Base-by-base conservation (phyloP, 2,888 invertebrate genomes). In the Unio pictorum region DNA sequence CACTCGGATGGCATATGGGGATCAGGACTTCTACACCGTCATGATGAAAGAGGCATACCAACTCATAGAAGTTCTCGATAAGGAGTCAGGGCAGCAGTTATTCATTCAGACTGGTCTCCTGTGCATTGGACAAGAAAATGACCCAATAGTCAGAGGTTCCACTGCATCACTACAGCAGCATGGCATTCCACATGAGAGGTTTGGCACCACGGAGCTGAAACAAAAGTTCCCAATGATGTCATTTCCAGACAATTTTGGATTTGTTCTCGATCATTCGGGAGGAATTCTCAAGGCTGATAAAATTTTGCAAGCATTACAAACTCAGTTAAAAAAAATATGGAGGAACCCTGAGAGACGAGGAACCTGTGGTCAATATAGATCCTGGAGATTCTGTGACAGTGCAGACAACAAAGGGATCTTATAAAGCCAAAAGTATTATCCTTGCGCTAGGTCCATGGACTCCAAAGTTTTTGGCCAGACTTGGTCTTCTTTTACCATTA, bases 21-120 rank as follows among this genome's bases (percentile, higher is more conserved):
- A 79, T 4, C 66, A 83, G 11, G 82, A 82, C 23, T 86, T 81
- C 74, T 88, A 87, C 66, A 84, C 87, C 0, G 67, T 80, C 4
- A 89, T 91, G 87, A 91, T 90, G 91, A 72, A 75, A 3, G 88
- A 88, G 55, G 87, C 89, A 0, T 88, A 83, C 62, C 72, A 72
- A 6, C 71, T 83, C 66, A 90, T 90, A 89, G 75, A 78, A 20
- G 72, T 83, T 4, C 73, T 90, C 6, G 88, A 90, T 75, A 63
- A 76, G n/a, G 88, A 89, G 69, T 75, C 83, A 2, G 81, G 80
- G 2, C 73, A 76, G 28, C 66, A 81, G 55, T 76, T 90, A 11
- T 71, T n/a, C 74, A 87, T 86, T 45, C 76, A 83, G 62, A 83
- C 81, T 4, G 86, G 86, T 0, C 75, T 81, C 58, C 61, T 87